phyloP scores from a whole-genome alignment of 2,113 vertebrate genomes.

The Aegypius monachus region DNA sequence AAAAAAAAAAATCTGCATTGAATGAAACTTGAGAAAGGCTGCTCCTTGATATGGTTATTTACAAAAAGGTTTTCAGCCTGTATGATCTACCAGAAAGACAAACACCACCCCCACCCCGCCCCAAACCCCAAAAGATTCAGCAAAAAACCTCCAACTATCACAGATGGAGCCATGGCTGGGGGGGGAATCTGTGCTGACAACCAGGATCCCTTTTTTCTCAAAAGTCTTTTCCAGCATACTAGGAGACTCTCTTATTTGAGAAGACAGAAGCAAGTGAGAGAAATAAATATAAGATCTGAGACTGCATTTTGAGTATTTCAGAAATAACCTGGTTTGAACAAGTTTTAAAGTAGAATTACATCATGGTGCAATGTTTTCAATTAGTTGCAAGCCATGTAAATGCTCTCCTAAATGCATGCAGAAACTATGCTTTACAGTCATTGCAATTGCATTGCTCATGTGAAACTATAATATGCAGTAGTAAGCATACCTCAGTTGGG shows the following conservation, averaged over 20 bases:
- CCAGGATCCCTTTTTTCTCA: background rate
- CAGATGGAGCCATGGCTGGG: background rate
- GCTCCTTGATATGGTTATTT: background rate
- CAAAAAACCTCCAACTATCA: background rate
- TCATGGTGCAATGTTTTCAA: background rate
- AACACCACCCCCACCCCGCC: too few species aligned
- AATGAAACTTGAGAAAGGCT: background rate
- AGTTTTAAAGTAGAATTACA: background rate
- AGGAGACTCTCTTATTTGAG: background rate
- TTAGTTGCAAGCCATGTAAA: background rate
- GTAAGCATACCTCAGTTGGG: background rate
- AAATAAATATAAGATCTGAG: background rate
- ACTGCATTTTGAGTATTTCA: background rate
- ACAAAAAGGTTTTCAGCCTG: background rate
- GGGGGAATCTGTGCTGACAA: background rate
- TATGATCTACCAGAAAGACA: background rate
- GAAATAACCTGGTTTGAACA: background rate
- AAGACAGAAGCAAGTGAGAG: background rate
- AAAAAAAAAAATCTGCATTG: background rate
- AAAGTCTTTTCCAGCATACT: background rate
- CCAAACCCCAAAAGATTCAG: background rate
- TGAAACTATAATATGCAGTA: fast-evolving
- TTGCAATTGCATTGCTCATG: background rate
- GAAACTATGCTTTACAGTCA: background rate
- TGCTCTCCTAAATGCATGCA: background rate